Evolutionary conservation across 2,888 invertebrate genomes (phyloP), one percentile per base, ranked within the genome.

Genomic region (Pasiphila rectangulata): DNA sequence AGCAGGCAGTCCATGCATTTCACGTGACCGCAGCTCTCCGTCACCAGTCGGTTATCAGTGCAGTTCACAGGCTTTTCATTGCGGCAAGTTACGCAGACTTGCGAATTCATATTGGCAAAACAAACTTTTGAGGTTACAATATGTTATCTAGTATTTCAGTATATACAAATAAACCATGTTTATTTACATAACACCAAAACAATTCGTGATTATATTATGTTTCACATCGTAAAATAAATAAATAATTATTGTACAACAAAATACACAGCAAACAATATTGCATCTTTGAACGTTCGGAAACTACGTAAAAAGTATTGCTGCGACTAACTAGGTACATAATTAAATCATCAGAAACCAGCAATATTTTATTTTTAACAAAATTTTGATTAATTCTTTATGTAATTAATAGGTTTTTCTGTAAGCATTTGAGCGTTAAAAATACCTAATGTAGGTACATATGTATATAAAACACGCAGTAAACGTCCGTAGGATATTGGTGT

Each of bases 1-100:
- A 94, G 69, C 29, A 95, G 82, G 69, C 95, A 95, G 55, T 90
- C 79, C 61, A 94, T 91, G 74, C 94, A 95, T 78, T 95, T 95
- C 43, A 89, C 88, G 72, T 95, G 94, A 2, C 94, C 95, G 75
- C 95, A 95, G 36, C 89, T 90, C 70, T 95, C 95, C 38, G 92
- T 92, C 9, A 95, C 92, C 42, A 94, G 78, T 41, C 94, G 87
- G 63, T 91, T 92, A 46, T 87, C 78, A 3, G 92, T 90, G 29
- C 79, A 75, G 61, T 91, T 90, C 23, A 91, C 83, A 43, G 80
- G 64, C 61, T 90, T 89, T 46, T 88, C 83, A 68, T 90, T 89
- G 30, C 79, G 82, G 67, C 93, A 93, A 70, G 91, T 92, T 24
- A 91, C 90, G 72, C 92, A 92, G 68, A 85, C 70, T 75, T 87